Conservation (phyloP, 92 coral and sea anemone species). For the Zoanthus gigantus region DNA sequence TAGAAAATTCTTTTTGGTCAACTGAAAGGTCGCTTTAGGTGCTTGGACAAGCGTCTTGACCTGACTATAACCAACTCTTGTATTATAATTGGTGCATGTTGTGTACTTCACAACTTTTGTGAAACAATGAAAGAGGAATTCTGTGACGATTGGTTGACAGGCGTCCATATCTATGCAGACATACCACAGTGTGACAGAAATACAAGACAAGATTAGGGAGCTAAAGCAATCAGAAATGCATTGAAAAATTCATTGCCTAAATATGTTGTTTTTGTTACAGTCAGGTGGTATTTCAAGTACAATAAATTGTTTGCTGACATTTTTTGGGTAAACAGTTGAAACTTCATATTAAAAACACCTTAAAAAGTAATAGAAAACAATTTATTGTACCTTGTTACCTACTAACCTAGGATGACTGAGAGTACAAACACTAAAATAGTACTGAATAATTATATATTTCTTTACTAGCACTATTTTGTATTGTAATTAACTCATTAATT, state of each 20-base stretch:
- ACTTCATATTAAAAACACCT: neutral
- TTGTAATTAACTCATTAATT: too few relatives aligned
- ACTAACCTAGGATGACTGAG: too few relatives aligned
- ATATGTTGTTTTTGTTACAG: neutral
- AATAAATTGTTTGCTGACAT: neutral
- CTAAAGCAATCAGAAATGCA: constrained; percentile 57
- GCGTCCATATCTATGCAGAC: constrained; percentile 37
- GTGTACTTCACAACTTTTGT: constrained; percentile 56
- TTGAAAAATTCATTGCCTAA: constrained; percentile 30
- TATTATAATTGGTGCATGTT: constrained; percentile 21
- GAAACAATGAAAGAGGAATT: constrained; percentile 60
- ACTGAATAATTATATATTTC: too few relatives aligned
- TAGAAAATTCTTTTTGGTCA: constrained; percentile 59
- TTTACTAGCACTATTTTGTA: too few relatives aligned
- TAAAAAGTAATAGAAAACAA: too few relatives aligned
- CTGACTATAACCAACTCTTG: constrained; percentile 24
- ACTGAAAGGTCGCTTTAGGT: constrained; percentile 60
- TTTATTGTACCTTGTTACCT: too few relatives aligned
- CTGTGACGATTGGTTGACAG: constrained; percentile 56
- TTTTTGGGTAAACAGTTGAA: neutral
- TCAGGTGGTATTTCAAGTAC: neutral
- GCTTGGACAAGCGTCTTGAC: constrained; percentile 56
- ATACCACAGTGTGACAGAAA: constrained; percentile 55
- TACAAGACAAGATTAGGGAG: constrained; percentile 44
- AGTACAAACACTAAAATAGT: too few relatives aligned